phyloP scores from a whole-genome alignment of 2,888 invertebrate genomes.

The Myopa tessellatipennis region DNA sequence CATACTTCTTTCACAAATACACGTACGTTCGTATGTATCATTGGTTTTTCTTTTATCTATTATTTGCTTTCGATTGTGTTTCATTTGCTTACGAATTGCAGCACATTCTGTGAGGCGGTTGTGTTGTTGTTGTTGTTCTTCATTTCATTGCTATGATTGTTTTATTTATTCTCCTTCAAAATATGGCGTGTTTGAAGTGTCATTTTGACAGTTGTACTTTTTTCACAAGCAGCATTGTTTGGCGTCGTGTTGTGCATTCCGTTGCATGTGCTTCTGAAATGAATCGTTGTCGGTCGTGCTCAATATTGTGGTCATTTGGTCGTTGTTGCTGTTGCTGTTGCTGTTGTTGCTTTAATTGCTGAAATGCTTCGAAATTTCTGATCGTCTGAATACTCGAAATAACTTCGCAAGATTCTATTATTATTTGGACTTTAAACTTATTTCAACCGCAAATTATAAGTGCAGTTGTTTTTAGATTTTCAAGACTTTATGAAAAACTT shows the following conservation, averaged over 20 bases:
- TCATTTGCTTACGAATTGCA: no score
- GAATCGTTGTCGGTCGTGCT: neutral
- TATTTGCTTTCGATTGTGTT: no score
- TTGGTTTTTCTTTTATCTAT: no score
- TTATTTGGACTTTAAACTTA: neutral
- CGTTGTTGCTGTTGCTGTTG: neutral
- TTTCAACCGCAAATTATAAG: neutral
- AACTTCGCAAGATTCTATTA: neutral
- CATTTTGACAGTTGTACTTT: conserved; percentile 25
- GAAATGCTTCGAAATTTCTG: neutral
- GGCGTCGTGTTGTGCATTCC: neutral
- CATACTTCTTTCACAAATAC: no score
- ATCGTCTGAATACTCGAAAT: neutral
- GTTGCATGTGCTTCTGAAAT: neutral
- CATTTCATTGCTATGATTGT: neutral
- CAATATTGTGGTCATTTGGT: neutral
- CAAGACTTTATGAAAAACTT: no score
- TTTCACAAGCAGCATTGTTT: neutral
- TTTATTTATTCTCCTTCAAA: conserved; percentile 6
- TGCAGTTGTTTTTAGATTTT: no score
- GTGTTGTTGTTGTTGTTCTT: neutral
- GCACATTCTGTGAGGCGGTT: neutral
- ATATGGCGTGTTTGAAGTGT: conserved; percentile 31
- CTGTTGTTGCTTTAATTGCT: neutral
- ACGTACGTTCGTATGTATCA: no score